Evolutionary conservation across 2,113 vertebrate species (phyloP).

Genomic region (Cyanoramphus novaezelandiae): DNA sequence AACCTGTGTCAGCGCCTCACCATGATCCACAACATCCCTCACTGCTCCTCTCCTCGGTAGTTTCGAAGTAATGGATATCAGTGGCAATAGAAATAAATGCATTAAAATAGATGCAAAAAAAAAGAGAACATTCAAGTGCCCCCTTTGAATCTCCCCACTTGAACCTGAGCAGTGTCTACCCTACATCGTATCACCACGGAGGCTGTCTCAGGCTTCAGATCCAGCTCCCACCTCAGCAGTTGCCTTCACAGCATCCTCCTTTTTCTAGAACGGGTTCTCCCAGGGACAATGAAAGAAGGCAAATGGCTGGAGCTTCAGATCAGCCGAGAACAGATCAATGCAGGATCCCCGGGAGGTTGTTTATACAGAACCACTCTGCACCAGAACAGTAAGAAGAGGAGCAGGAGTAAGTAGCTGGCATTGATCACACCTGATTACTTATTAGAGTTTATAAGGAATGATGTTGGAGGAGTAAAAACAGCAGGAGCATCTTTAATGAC

Average conservation of each 20-base stretch:
- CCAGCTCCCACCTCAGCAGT: background rate
- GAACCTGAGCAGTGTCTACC: background rate
- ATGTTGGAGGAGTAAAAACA: background rate
- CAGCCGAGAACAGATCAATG: conserved; percentile 44
- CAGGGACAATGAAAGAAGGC: background rate
- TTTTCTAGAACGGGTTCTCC: background rate
- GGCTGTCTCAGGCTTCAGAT: background rate
- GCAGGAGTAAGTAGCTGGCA: background rate
- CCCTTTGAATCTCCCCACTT: background rate
- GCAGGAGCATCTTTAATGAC: background rate
- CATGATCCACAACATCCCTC: background rate
- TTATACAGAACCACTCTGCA: background rate
- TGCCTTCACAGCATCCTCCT: background rate
- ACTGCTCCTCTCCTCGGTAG: background rate
- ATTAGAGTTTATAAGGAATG: conserved; percentile 27
- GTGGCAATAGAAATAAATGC: background rate
- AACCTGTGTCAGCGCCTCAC: background rate
- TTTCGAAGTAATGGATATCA: background rate
- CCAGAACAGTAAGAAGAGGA: conserved; percentile 1
- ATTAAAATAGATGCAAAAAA: background rate
- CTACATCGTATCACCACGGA: background rate
- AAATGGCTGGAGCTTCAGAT: conserved; percentile 36
- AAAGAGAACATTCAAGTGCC: background rate
- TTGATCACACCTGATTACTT: conserved; percentile 47
- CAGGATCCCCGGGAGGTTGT: background rate